Evolutionary conservation across 2,888 invertebrate genomes (phyloP), one percentile per base, ranked within the genome.

Genomic region (Pristionchus arcanus): DNA sequence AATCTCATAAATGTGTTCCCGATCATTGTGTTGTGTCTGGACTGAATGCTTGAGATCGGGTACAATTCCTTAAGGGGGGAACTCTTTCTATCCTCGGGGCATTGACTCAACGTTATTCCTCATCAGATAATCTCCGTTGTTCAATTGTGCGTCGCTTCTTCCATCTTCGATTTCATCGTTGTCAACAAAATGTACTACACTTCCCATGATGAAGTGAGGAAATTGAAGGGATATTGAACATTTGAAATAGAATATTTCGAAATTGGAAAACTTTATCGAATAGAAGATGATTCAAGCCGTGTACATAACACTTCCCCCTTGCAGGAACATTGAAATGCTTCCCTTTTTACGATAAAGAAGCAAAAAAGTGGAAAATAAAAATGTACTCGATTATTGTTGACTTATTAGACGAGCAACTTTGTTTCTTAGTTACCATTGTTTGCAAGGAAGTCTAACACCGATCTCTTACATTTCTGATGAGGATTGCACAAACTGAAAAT

Each of bases 131-230:
- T 89, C 25, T 89, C 89, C 11, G 84, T 89, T 13, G 68, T 53
- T 25, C 83, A 89, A 68, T 28, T 89, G 3, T 89, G 89, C 84
- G 68, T 89, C 15, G 83, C 89, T 25, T 89, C 83, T 25, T 89
- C 89, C 49, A 83, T 89, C 68, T 89, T 89, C 71, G 89, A 89
- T 66, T 89, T 89, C 53, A 89, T 89, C 89, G 84, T 89, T 28
- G 34, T 89, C 31, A 83, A 89, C 68, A 89, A 71, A 25, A 89
- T 89, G 89, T 89, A 84, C 68, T 89, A 89, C 89, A 89, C 89
- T 25, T 77, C 84, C 2, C 89, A 81, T 28, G 68, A 89, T 63
- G 49, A 89, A 63, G 89, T 89, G 28, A 71, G 71, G 13, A 74
- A 71, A 71, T 34, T 34, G 31, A n/a, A 21, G 21, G 16, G 74